These are phyloP conservation scores for Zaprionus ornatus DNA, from an alignment of 1,140 invertebrate species.

Conservation along the genomic window DNA sequence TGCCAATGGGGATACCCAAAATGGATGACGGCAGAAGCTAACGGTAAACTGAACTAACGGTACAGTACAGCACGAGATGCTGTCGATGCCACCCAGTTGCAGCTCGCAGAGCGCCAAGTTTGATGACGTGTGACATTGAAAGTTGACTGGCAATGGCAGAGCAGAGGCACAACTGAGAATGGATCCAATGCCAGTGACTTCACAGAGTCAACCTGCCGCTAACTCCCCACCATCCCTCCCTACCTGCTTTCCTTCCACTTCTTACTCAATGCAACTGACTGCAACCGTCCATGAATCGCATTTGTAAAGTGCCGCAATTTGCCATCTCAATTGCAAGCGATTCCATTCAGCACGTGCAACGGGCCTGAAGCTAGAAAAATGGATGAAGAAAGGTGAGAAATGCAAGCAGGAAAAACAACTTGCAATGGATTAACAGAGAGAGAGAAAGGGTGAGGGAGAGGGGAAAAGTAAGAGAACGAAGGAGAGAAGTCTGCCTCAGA, in stretches of 20 bases:
- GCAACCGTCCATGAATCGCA: conserved; percentile 12
- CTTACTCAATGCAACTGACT: neutral
- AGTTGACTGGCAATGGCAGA: conserved; percentile 50
- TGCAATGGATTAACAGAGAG: neutral
- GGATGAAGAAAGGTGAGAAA: conserved; percentile 24
- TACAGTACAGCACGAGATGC: neutral
- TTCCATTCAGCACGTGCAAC: conserved; percentile 22
- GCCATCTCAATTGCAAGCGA: conserved; percentile 54
- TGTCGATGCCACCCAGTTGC: neutral
- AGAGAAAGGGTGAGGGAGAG: no score
- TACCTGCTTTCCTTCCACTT: neutral
- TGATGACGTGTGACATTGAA: conserved; percentile 82
- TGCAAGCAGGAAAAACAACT: conserved; percentile 20
- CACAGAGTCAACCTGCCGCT: neutral
- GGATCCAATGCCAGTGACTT: conserved; percentile 14
- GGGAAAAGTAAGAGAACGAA: neutral
- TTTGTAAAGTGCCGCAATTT: conserved; percentile 59
- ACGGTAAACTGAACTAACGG: neutral
- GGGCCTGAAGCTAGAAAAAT: neutral
- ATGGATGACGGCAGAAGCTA: conserved; percentile 6
- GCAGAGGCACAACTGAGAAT: neutral
- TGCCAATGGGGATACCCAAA: conserved; percentile 13
- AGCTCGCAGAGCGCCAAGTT: conserved; percentile 54
- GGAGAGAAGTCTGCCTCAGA: neutral
- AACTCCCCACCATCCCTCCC: neutral